Conservation (phyloP, 2,888 invertebrate genomes). For the Diogma glabrata region DNA sequence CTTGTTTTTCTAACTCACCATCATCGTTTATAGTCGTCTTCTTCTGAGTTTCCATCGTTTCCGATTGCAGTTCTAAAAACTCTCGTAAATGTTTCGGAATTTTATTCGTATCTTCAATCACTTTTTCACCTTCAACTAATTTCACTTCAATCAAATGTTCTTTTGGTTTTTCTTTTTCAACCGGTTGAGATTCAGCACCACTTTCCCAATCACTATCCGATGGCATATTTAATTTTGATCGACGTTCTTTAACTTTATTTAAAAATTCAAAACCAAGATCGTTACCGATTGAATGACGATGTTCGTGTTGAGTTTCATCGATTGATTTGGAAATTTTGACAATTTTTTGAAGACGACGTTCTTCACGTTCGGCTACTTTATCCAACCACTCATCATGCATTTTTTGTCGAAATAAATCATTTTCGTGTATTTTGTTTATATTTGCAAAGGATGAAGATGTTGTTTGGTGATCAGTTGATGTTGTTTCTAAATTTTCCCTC, state of each 20-base stretch:
- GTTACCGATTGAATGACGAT: constrained; percentile 16
- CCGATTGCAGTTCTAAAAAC: constrained; percentile 48
- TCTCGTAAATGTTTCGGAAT: constrained; percentile 70
- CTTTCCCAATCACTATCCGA: constrained; percentile 54
- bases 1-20: constrained; percentile 11
- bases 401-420: constrained; percentile 48
- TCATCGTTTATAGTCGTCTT: constrained; percentile 2
- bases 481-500: neutral
- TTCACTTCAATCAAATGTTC: constrained; percentile 25
- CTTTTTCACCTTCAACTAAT: constrained; percentile 50
- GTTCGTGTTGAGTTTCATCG: constrained; percentile 26
- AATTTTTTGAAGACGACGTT: constrained; percentile 66
- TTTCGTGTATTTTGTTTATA: neutral
- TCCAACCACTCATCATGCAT: constrained; percentile 77
- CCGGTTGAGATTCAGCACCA: constrained; percentile 40
- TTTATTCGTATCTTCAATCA: constrained; percentile 48
- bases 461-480: constrained; percentile 6
- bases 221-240: constrained; percentile 53
- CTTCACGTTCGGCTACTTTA: constrained; percentile 65
- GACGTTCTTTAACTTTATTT: constrained; percentile 58
- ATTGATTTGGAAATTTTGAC: constrained; percentile 61
- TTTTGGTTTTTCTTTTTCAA: constrained; percentile 22
- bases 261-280: constrained; percentile 66
- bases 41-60: constrained; percentile 15
- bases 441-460: neutral